Base-by-base conservation (phyloP, 2,113 vertebrate species). In the Motacilla alba region DNA sequence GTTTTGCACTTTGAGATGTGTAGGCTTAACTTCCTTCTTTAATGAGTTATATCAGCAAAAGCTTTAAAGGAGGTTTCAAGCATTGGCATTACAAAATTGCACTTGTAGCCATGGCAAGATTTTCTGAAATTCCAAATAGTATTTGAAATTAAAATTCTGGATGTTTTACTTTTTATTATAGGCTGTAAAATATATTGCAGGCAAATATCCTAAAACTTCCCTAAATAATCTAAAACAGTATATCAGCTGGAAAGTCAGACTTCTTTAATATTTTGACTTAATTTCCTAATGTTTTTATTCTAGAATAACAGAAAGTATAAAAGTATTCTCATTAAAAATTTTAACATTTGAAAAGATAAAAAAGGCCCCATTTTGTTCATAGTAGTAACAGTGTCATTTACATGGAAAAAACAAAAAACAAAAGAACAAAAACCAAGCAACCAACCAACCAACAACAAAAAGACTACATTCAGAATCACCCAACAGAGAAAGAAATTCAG, bases 11-110 rank as follows among this genome's bases (percentile, higher is more conserved):
- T 21, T 80, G 56, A 95, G 67, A 53, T 49, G 47, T 4, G n/a
- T 22, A 79, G 52, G 49, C 16, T 82, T 59, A 49, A 75, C 22
- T 46, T 92, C 78, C 67, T 75, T 81, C 69, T 92, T 90, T 84
- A 96, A 85, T 67, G 62, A 93, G 12, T 9, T 5, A 52, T 83
- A 80, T 70, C 80, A 90, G 67, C 66, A 83, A 96, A 95, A 90
- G 66, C 52, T 92, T 95, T 95, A 89, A 22, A 37, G 69, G n/a
- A 86, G 21, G 44, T 74, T 77, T 94, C 72, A 79, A 88, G 66
- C 58, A 83, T 1, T 7, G 44, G 70, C 30, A 82, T 90, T 23
- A 88, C 15, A 85, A 83, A 53, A 84, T 44, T 55, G 39, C 5
- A 69, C 30, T 83, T 76, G 30, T 37, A 89, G 27, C 58, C 76